A percentile compares a stretch with the other conserved stretches of the same genome.
These are phyloP conservation scores for Ormyrus pomaceus DNA, from an alignment of 2,888 invertebrate species.

Conservation along the genomic window DNA sequence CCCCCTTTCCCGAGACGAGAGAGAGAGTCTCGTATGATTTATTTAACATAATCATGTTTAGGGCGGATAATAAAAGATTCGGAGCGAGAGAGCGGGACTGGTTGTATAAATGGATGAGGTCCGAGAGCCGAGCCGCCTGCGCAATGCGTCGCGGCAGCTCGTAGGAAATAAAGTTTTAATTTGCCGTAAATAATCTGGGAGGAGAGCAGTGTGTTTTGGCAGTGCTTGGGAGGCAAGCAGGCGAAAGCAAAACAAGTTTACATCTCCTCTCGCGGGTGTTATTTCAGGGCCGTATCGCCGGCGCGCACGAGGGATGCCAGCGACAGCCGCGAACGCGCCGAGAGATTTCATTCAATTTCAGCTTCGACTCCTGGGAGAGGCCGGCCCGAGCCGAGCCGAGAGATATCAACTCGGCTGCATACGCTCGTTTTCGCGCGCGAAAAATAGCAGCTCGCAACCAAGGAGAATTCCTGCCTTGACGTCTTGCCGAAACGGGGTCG, in stretches of 20 bases:
- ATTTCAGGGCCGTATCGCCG: conserved; percentile 15
- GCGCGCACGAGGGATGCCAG: neutral
- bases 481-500: conserved; percentile 42
- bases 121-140: conserved; percentile 36
- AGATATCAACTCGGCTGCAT: too few relatives aligned
- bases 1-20: neutral
- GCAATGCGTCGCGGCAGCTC: conserved; percentile 6
- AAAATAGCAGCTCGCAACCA: conserved; percentile 14
- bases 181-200: conserved; percentile 33
- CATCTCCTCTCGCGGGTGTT: conserved; percentile 30
- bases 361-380: conserved; percentile 22
- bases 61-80: neutral
- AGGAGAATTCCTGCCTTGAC: neutral
- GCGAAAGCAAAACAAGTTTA: conserved; percentile 26
- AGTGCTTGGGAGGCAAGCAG: neutral
- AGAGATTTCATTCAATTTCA: conserved; percentile 54
- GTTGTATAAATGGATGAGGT: conserved; percentile 62
- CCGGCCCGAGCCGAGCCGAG: neutral
- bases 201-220: neutral
- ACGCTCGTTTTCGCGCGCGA: neutral
- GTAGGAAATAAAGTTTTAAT: conserved; percentile 48
- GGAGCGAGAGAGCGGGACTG: neutral
- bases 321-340: neutral
- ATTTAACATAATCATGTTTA: neutral
- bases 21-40: neutral